Evolutionary conservation across 1,140 invertebrate genomes (phyloP), one percentile per base, ranked within the genome.

Genomic region (Himalopsyche phryganea): DNA sequence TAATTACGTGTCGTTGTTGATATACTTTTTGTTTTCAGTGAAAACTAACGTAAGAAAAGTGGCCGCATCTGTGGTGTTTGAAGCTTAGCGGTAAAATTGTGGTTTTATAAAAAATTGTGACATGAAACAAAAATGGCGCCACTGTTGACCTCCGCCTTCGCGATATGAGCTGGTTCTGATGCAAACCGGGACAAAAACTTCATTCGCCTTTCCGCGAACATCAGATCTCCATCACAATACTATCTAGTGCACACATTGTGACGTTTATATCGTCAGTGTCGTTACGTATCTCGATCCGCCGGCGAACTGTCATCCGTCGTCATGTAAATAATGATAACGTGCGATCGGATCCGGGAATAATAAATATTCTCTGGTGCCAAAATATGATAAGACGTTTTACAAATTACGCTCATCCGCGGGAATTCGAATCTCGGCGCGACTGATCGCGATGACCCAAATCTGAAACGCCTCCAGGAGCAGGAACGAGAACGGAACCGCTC

Each of bases 121-220:
- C 40, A 38, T 44, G 47, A 45, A 57, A 50, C 38, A 57, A 57
- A 57, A 42, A 57, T 57, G 54, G 54, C 54, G 54, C 53, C 53
- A 56, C 44, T 56, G 53, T 56, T 56, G 53, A 56, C 53, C 53
- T 49, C 53, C 53, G 46, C 45, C 46, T 56, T 49, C 19, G 28
- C 36, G 19, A 15, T 15, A 19, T 49, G 41, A 33, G 10, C 53
- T 47, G 45, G 35, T 38, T 46, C 13, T 42, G 46, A 47, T 14
- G n/a, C 42, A 38, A 47, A 46, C 33, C 41, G 46, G 52, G 42
- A 19, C 44, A 47, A 47, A 47, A 17, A 19, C 2, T 11, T 45
- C 15, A 17, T 17, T 15, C 42, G 11, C 14, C n/a, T 15, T 40
- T 40, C 15, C 38, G 38, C 38, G 38, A 40, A 42, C 23, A 41